phyloP scores from a whole-genome alignment of 2,888 invertebrate genomes.

The Nymphalis urticae region DNA sequence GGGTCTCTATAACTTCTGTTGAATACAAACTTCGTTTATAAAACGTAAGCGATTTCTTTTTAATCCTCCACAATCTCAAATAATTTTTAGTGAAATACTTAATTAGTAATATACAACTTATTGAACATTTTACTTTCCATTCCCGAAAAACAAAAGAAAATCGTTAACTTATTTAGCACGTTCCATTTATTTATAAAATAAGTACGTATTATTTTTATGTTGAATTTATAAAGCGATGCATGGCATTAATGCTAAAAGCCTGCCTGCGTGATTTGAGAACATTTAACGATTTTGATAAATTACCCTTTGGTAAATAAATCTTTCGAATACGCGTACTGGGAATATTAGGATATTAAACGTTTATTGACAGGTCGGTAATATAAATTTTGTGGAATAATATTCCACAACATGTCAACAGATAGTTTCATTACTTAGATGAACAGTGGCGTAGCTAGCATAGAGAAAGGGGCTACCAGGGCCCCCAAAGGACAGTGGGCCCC shows the following conservation, averaged over 20 bases:
- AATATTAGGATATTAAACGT: background rate
- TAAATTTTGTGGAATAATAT: background rate
- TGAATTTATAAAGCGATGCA: conserved; percentile 23
- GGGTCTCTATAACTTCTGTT: conserved; percentile 18
- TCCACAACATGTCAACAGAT: background rate
- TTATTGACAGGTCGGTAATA: background rate
- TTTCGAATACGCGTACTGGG: conserved; percentile 11
- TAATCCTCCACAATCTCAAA: too few relatives aligned
- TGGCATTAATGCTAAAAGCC: conserved; percentile 41
- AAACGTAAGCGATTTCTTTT: too few relatives aligned
- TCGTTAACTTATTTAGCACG: background rate
- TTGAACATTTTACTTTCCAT: background rate
- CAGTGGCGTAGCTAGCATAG: too few relatives aligned
- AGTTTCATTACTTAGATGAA: too few relatives aligned
- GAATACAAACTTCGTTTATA: background rate
- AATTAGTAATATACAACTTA: background rate
- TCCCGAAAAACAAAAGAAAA: background rate
- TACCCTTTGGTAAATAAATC: conserved; percentile 31
- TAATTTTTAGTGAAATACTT: too few relatives aligned
- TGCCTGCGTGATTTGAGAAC: conserved; percentile 37
- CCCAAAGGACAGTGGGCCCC: too few relatives aligned
- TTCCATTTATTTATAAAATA: conserved; percentile 5
- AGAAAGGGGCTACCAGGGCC: too few relatives aligned
- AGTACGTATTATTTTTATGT: conserved; percentile 10
- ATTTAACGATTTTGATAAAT: conserved; percentile 35